Evolutionary conservation across 2,113 vertebrate species (phyloP).

Genomic region (Drymodes brunneopygia): DNA sequence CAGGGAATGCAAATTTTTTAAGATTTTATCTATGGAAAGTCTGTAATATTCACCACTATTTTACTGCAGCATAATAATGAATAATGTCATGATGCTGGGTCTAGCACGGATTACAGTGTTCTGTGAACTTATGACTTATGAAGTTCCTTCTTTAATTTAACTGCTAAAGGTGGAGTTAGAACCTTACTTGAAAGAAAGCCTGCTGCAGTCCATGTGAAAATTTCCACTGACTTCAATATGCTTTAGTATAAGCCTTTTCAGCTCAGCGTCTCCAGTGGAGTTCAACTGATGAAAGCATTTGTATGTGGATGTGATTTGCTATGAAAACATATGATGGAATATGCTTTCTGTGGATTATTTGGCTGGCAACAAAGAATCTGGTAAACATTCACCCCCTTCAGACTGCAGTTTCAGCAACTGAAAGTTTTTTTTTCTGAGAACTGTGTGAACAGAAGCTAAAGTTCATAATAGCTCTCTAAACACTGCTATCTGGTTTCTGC

Average conservation of each 20-base stretch:
- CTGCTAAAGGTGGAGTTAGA: not conserved
- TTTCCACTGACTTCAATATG: not conserved
- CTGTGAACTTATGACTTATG: not conserved
- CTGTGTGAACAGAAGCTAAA: slow-evolving; percentile 45
- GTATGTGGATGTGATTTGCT: not conserved
- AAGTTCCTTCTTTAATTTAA: not conserved
- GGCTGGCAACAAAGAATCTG: slow-evolving; percentile 1
- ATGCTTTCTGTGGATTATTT: slow-evolving; percentile 17
- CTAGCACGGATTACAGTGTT: not conserved
- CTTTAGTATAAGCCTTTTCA: not conserved
- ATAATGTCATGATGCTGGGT: not conserved
- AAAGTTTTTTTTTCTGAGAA: slow-evolving; percentile 48
- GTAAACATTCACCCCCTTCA: slow-evolving; percentile 34
- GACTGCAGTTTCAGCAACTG: slow-evolving; percentile 22
- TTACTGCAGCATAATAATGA: not conserved
- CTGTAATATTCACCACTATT: not conserved
- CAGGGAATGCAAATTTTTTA: not conserved
- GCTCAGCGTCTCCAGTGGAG: not conserved
- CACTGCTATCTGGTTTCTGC: slow-evolving; percentile 19
- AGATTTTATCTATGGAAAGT: not conserved
- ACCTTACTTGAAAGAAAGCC: not conserved
- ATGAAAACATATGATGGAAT: not conserved
- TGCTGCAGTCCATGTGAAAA: not conserved
- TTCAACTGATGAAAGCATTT: slow-evolving; percentile 4
- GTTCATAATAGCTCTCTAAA: slow-evolving; percentile 31